These are phyloP conservation scores for Drosophila phalerata DNA, from an alignment of 2,888 invertebrate species.

Conservation along the genomic window DNA sequence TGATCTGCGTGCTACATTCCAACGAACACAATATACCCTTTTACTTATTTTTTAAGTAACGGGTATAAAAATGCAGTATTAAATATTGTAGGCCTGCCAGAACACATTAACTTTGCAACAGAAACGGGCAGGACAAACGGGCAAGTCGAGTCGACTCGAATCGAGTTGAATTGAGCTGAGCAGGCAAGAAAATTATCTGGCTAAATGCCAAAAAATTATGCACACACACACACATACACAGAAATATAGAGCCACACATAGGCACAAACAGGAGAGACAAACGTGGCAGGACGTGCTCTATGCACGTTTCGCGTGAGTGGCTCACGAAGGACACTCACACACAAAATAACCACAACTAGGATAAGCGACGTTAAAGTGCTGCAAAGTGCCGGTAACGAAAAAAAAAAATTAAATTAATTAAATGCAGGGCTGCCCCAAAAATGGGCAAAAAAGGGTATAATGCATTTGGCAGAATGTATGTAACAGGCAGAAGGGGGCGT, in stretches of 20 bases:
- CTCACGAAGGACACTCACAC: conserved; percentile 59
- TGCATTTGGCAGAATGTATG: no score
- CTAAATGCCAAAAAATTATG: conserved; percentile 66
- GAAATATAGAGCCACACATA: conserved; percentile 10
- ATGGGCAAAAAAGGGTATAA: no score
- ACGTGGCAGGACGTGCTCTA: conserved; percentile 63
- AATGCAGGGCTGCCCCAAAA: no score
- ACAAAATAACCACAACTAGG: conserved; percentile 75
- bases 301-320: conserved; percentile 66
- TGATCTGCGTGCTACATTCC: no score
- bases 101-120: conserved; percentile 62
- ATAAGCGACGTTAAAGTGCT: conserved; percentile 73
- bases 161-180: conserved; percentile 53
- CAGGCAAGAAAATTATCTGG: conserved; percentile 72
- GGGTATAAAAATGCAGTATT: conserved; percentile 40
- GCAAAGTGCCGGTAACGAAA: conserved; percentile 61
- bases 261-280: conserved; percentile 39
- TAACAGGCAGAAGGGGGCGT: no score
- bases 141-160: conserved; percentile 21
- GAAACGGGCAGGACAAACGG: conserved; percentile 44
- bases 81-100: conserved; percentile 63
- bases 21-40: no score
- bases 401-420: no score
- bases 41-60: no score
- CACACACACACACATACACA: conserved; percentile 35